phyloP scores from a whole-genome alignment of 2,797 vertebrate species.

The Pelodytes ibericus region DNA sequence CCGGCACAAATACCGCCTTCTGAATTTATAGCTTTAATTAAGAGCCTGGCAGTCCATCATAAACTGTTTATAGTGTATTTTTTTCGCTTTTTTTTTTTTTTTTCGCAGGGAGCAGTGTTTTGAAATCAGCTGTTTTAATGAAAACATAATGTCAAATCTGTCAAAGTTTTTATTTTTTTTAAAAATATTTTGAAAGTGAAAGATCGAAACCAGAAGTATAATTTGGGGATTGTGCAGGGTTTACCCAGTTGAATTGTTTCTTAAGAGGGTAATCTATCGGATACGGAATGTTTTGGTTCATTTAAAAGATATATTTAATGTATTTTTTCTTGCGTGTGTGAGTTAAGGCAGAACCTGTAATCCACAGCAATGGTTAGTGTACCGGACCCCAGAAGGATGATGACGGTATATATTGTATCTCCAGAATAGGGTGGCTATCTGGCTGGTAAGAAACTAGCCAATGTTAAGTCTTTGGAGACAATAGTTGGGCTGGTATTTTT shows the following conservation, averaged over 20 bases:
- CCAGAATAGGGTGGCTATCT: no score
- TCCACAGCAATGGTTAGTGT: slow-evolving; percentile 62
- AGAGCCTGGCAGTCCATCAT: slow-evolving; percentile 87
- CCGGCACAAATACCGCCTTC: slow-evolving; percentile 81
- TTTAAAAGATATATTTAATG: not conserved
- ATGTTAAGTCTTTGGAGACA: no score
- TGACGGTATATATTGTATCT: not conserved
- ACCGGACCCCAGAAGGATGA: slow-evolving; percentile 60
- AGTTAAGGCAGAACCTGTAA: slow-evolving; percentile 62
- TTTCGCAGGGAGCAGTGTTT: slow-evolving; percentile 82
- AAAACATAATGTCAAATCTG: slow-evolving; percentile 85
- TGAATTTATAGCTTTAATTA: slow-evolving; percentile 96
- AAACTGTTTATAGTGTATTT: slow-evolving; percentile 83
- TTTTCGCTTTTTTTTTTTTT: slow-evolving; percentile 34
- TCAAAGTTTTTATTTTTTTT: slow-evolving; percentile 89
- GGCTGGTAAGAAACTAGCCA: no score
- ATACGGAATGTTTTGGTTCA: slow-evolving; percentile 58
- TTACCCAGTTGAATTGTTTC: slow-evolving; percentile 70
- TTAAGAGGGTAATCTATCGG: slow-evolving; percentile 70
- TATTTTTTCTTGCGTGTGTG: slow-evolving; percentile 13
- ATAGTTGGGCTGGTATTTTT: no score
- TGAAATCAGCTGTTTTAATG: slow-evolving; percentile 88
- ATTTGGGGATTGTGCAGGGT: slow-evolving; percentile 79
- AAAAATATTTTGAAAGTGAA: slow-evolving; percentile 88
- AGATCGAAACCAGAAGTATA: slow-evolving; percentile 82